Evolutionary conservation across 2,797 vertebrate genomes (phyloP).

Genomic region (Ceyx erithaca): DNA sequence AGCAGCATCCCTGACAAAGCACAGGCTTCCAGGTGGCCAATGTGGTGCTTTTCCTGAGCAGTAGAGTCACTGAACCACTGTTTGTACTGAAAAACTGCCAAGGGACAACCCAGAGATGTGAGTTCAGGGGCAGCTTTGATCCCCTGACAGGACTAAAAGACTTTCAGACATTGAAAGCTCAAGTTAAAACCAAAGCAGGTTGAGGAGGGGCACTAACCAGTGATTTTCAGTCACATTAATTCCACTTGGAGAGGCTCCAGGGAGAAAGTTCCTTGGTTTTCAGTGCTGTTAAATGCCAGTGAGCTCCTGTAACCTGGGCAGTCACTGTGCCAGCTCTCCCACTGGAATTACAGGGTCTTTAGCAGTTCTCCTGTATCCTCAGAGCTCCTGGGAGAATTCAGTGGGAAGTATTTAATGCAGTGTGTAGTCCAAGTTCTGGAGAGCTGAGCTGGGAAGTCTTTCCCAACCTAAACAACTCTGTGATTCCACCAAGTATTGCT

Average conservation of each 20-base stretch:
- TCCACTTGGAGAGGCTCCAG: not conserved
- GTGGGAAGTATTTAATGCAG: not conserved
- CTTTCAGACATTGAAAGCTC: not conserved
- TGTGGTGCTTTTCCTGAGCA: not conserved
- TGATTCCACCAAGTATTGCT: not conserved
- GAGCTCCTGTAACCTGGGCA: not conserved
- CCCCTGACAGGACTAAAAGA: not conserved
- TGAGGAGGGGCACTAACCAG: not conserved
- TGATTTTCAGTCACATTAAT: not conserved
- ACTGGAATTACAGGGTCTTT: too few species aligned
- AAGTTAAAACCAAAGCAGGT: not conserved
- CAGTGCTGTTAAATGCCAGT: not conserved
- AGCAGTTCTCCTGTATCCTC: accelerated
- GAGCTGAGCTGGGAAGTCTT: not conserved
- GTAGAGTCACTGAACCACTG: not conserved
- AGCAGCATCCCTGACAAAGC: not conserved
- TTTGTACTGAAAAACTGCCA: not conserved
- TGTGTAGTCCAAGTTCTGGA: not conserved
- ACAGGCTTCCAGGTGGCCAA: not conserved
- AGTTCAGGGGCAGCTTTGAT: not conserved
- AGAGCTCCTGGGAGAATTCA: not conserved
- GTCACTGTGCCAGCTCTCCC: too few species aligned
- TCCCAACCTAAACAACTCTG: not conserved
- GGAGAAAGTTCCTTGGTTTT: not conserved
- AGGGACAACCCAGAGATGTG: not conserved